A percentile compares a stretch with the other conserved stretches of the same genome.
Conservation (phyloP, 2,797 vertebrate genomes). For the Thripadectes ignobilis region DNA sequence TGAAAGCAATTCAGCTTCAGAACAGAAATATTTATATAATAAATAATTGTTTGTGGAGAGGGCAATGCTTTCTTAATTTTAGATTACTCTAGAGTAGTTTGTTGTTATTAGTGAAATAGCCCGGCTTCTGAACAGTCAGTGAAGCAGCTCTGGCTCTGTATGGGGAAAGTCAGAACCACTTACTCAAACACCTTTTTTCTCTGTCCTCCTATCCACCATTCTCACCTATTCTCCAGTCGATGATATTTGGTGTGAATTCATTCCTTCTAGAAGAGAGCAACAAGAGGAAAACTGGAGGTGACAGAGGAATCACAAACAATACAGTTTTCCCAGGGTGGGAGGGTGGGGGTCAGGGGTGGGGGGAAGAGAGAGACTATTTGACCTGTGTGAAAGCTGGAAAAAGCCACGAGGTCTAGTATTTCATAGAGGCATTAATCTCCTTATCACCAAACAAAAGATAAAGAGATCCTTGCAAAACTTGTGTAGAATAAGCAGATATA, state of each 20-base stretch:
- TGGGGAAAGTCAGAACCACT: background rate
- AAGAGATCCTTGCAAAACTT: background rate
- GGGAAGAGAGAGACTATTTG: background rate
- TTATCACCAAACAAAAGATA: background rate
- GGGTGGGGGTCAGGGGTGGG: too few relatives aligned
- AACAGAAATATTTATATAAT: background rate
- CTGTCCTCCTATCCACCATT: background rate
- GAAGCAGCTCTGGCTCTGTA: background rate
- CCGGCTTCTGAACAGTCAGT: background rate
- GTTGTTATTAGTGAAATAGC: background rate
- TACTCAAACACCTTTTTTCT: background rate
- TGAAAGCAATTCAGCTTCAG: background rate
- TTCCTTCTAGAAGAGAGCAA: background rate
- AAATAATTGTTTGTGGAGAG: background rate
- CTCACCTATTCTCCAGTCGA: background rate
- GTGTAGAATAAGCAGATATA: background rate
- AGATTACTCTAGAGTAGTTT: background rate
- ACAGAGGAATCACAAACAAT: background rate
- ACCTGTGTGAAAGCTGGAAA: background rate
- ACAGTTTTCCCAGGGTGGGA: background rate
- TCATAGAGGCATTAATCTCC: background rate
- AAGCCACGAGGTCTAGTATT: background rate
- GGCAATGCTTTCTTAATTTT: background rate
- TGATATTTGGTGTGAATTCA: background rate
- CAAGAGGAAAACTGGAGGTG: background rate